Evolutionary conservation across 2,888 invertebrate species (phyloP), one percentile per base, ranked within the genome.

Genomic region (Thecocarcelia acutangulata): DNA sequence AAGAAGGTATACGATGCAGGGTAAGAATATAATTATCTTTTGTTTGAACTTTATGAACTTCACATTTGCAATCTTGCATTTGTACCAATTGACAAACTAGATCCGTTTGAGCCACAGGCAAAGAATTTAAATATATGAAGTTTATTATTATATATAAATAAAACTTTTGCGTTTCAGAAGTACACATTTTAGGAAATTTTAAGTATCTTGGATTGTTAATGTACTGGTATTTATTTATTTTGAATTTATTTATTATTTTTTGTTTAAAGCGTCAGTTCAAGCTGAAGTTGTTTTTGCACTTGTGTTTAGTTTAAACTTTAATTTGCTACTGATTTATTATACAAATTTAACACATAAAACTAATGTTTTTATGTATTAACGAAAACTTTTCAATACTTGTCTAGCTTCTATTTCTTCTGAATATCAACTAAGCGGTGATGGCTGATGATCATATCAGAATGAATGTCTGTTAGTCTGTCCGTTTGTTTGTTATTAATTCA

Each of bases 1-100:
- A n/a, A n/a, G n/a, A n/a, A n/a, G 88, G 88, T 56, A 90, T 87
- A 11, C 90, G 86, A 37, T 90, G 88, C 50, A 90, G 21, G 4
- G 87, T 88, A 37, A 90, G 77, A 40, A 85, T 84, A 83, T 90
- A 90, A 6, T 88, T 87, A 80, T 90, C 90, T 33, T 82, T 83
- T 11, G 90, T 89, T 69, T 83, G 82, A n/a, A 90, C 85, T 28
- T 83, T 86, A 80, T 89, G 87, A 28, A 85, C 85, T 77, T 89
- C 87, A 72, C 89, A 89, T 28, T 84, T 75, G n/a, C 86, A 86
- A 4, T 83, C 81, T 63, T 87, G 85, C 9, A 85, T 84, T 37
- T 85, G 82, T 56, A 88, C 85, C n/a, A 86, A 86, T 37, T 85
- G 85, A 63, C 89, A 88, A 13, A 89, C 86, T 1, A 86, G 73